Percentiles rank a stretch among this genome's conserved stretches.
These are phyloP conservation scores for Triops longicaudatus DNA, from an alignment of 1,140 invertebrate genomes.

Conservation along the genomic window DNA sequence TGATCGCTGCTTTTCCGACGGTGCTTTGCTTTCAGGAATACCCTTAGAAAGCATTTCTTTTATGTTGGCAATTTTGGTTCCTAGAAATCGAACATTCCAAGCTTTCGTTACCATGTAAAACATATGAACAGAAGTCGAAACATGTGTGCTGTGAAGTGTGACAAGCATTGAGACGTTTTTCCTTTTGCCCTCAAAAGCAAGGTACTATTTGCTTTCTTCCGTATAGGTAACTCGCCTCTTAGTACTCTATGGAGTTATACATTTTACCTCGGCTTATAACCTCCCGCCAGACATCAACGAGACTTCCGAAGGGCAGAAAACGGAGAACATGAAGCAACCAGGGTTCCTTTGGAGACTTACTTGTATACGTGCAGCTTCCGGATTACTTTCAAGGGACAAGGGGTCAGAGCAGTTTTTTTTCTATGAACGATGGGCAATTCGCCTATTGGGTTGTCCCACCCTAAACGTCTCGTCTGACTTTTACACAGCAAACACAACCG, in stretches of 20 bases:
- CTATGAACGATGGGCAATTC: neutral
- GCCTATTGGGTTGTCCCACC: neutral
- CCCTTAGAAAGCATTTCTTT: neutral
- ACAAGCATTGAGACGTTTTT: neutral
- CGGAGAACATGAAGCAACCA: neutral
- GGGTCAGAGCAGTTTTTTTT: neutral
- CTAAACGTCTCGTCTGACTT: neutral
- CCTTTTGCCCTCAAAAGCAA: neutral
- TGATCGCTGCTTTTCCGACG: neutral
- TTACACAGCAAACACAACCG: neutral
- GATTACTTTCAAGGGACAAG: constrained; percentile 1
- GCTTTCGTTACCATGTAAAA: neutral
- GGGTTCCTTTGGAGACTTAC: neutral
- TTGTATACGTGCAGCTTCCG: neutral
- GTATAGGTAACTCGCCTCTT: neutral
- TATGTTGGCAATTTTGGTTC: neutral
- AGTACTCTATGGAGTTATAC: neutral
- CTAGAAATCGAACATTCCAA: neutral
- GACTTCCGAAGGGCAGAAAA: neutral
- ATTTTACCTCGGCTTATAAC: neutral
- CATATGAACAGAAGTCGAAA: neutral
- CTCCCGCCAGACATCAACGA: no score
- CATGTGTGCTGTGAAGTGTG: neutral
- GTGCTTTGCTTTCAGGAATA: neutral
- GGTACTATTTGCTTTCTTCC: neutral